Evolutionary conservation across 2,888 invertebrate genomes (phyloP).

Genomic region (Drosophila kambysellisi): DNA sequence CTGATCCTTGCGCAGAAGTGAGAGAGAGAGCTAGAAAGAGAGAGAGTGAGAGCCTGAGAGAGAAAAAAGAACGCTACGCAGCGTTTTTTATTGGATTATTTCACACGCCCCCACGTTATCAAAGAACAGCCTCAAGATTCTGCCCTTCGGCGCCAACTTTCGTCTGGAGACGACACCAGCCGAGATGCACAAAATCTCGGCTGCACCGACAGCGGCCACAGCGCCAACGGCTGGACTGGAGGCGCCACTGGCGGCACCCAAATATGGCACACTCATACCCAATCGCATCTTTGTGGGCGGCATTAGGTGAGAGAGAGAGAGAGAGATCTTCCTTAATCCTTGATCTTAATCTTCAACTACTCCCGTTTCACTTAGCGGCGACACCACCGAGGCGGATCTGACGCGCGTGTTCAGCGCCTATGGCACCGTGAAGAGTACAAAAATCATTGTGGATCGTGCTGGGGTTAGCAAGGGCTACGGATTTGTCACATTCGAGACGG

Average conservation of each 20-base stretch:
- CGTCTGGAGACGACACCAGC: constrained; percentile 82
- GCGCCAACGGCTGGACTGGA: constrained; percentile 82
- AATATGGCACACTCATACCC: constrained; percentile 94
- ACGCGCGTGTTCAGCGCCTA: constrained; percentile 96
- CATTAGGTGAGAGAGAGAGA: constrained; percentile 87
- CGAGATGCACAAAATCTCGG: constrained; percentile 83
- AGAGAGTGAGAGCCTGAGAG: background rate
- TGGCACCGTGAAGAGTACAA: constrained; percentile 95
- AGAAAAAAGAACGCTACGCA: background rate
- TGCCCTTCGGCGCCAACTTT: constrained; percentile 82
- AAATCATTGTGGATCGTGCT: constrained; percentile 97
- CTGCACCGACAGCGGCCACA: constrained; percentile 82
- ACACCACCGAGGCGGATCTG: constrained; percentile 96
- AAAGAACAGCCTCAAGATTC: constrained; percentile 80
- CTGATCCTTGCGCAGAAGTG: constrained; percentile 12
- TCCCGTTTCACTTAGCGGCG: constrained; percentile 86
- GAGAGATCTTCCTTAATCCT: background rate
- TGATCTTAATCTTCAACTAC: background rate
- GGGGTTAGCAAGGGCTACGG: constrained; percentile 94
- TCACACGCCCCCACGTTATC: constrained; percentile 34
- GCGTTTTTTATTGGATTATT: constrained; percentile 18
- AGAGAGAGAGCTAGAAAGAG: background rate
- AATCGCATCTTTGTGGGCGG: constrained; percentile 98
- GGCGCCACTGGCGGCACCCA: constrained; percentile 86
- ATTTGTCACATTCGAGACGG: constrained; percentile 93